Percentiles rank a stretch among this genome's conserved stretches.
phyloP scores from a whole-genome alignment of 1,140 invertebrate species.

The Rhopalosiphum padi region DNA sequence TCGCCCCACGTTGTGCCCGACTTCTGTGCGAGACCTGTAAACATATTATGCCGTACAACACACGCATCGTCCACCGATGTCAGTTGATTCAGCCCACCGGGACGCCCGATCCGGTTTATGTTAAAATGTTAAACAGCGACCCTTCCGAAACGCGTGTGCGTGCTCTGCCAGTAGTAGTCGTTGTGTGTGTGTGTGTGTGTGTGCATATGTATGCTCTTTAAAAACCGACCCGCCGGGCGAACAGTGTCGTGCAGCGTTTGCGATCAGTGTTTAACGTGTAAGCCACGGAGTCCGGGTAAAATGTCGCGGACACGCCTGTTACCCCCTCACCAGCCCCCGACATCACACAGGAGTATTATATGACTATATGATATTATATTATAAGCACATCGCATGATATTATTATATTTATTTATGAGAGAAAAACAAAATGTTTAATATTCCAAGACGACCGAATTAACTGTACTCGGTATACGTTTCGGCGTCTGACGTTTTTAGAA shows the following conservation, averaged over 20 bases:
- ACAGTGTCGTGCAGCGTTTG: background rate
- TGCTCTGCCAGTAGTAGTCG: too few relatives aligned
- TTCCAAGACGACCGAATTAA: background rate
- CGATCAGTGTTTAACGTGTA: background rate
- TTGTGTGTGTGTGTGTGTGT: background rate
- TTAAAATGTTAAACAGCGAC: conserved; percentile 2
- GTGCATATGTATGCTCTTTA: background rate
- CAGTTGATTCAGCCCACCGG: background rate
- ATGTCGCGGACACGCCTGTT: background rate
- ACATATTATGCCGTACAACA: background rate
- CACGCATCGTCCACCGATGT: background rate
- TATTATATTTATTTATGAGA: background rate
- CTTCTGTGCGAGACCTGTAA: background rate
- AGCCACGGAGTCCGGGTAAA: background rate
- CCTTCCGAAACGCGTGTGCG: too few relatives aligned
- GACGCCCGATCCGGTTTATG: background rate
- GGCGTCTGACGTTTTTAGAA: background rate
- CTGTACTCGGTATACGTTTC: background rate
- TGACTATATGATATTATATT: too few relatives aligned
- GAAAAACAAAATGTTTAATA: background rate
- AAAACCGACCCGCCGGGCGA: background rate
- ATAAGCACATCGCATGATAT: background rate
- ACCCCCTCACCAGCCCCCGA: background rate
- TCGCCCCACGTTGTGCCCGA: background rate
- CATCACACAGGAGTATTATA: too few relatives aligned